Evolutionary conservation across 1,140 invertebrate genomes (phyloP), one percentile per base, ranked within the genome.

Genomic region (Aradophagus sp.): DNA sequence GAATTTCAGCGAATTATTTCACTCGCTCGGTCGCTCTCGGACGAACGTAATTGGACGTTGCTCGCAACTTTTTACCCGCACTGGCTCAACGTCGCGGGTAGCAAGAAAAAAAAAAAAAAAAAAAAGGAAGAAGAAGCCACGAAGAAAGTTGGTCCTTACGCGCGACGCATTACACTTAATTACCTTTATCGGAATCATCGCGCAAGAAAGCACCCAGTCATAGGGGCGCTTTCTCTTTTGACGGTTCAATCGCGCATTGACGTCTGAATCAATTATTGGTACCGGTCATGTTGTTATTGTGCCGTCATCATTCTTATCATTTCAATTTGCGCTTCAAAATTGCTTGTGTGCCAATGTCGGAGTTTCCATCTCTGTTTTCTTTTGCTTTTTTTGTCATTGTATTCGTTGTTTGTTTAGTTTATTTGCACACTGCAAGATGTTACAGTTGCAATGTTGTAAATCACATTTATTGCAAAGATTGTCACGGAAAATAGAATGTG

Each of bases 271-370:
- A 69, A 62, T 69, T 69, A 61, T 35, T 20, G 36, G 29, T 15
- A 50, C 50, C 27, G 58, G 36, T 62, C 45, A 61, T 50, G 44
- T 59, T 47, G 42, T 70, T 58, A 50, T 63, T 63, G 58, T 55
- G 36, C 44, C 56, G 58, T 58, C 58, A 50, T 63, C 44, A 36
- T 63, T 45, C 45, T 70, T 70, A 63, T 63, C 67, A 70, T 63
- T 63, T 70, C 67, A 63, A 58, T 63, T 70, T 52, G 32, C 39
- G 53, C 59, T 45, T 58, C 36, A 52, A 32, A 38, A 41, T 63
- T 59, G 67, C 67, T 70, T 62, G 20, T 59, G 47, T 58, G 32
- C 29, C 52, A 50, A 45, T 26, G 36, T 70, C 67, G 67, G 52
- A 58, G 58, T 52, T 34, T 16, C 7, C 14, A 17, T 20, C 15